Base-by-base conservation (phyloP, 1,140 invertebrate genomes). In the Drepana arcuata region DNA sequence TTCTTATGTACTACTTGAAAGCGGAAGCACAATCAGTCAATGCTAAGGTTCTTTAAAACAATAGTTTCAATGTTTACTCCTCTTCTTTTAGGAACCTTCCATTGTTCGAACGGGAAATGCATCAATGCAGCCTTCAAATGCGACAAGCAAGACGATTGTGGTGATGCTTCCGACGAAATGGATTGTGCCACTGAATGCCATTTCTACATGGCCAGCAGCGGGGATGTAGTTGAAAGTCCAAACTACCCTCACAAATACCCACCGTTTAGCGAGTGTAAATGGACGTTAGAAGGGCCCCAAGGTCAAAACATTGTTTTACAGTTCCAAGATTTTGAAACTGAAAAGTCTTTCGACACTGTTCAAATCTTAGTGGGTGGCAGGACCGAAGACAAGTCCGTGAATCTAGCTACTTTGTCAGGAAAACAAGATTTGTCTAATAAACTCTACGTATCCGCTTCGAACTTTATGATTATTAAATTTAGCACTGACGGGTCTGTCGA, bases 381-480 rank as follows among this genome's bases (percentile, higher is more conserved):
- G 55, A 97, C 96, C 2, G 96, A 98, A 84, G 94, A 97, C 40
- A 94, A 96, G 52, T 93, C 95, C 9, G 92, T 95, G 2, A 95
- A 93, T 47, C 82, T 98, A 43, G 94, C 93, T 0, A 97, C 95
- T 0, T 75, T 99, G 4, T 98, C 96, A 6, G 96, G 96, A 38
- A 91, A 93, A 79, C 89, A 93, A 72, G 91, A 95, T 67, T 68
- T 95, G 32, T 89, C 91, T 25, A 92, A 88, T 40, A 92, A 92
- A 64, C 88, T 93, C 2, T 97, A 93, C 74, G 93, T 95, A 2
- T 97, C 96, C 0, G 96, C 95, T 10, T 96, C 95, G 9, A 99
- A 99, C 75, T 97, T 98, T 53, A 98, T 99, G 95, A 96, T 98
- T 39, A 90, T 99, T 42, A 97, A 97, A 79, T 99, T 99, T 83